These are phyloP conservation scores for Misgurnus anguillicaudatus DNA, from an alignment of 2,113 vertebrate species.

Conservation along the genomic window DNA sequence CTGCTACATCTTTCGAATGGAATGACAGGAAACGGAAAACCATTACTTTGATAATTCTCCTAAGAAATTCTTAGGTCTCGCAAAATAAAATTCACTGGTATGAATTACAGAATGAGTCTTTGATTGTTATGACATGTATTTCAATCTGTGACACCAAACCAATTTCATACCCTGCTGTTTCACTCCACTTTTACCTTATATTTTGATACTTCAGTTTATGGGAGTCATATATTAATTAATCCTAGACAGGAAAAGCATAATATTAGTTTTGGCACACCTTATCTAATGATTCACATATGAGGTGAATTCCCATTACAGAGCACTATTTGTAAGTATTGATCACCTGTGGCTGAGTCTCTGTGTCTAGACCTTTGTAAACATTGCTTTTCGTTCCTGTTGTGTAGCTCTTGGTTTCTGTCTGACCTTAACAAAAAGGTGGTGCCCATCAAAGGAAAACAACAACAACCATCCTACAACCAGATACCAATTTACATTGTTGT, in stretches of 20 bases:
- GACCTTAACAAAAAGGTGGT: not conserved
- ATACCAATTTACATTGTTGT: constrained; percentile 15
- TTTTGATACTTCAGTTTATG: too few relatives aligned
- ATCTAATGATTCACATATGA: not conserved
- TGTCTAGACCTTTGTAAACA: constrained; percentile 7
- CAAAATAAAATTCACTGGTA: not conserved
- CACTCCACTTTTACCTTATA: too few relatives aligned
- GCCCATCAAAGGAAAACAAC: constrained; percentile 21
- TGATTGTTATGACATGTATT: too few relatives aligned
- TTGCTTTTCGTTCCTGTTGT: constrained; percentile 6
- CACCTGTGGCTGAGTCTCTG: not conserved
- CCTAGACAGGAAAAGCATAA: not conserved
- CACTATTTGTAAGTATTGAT: not conserved
- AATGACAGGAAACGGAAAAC: constrained; percentile 5
- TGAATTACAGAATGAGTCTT: not conserved
- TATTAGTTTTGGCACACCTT: not conserved
- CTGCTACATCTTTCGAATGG: constrained; percentile 7
- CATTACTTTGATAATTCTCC: constrained; percentile 8
- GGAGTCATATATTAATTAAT: too few relatives aligned
- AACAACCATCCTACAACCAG: not conserved
- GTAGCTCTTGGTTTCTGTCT: constrained; percentile 13
- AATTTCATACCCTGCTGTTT: too few relatives aligned
- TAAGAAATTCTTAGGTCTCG: not conserved
- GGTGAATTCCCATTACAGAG: not conserved
- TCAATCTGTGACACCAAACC: too few relatives aligned